Evolutionary conservation across 1,140 invertebrate genomes (phyloP).

Genomic region (Lycorma delicatula): DNA sequence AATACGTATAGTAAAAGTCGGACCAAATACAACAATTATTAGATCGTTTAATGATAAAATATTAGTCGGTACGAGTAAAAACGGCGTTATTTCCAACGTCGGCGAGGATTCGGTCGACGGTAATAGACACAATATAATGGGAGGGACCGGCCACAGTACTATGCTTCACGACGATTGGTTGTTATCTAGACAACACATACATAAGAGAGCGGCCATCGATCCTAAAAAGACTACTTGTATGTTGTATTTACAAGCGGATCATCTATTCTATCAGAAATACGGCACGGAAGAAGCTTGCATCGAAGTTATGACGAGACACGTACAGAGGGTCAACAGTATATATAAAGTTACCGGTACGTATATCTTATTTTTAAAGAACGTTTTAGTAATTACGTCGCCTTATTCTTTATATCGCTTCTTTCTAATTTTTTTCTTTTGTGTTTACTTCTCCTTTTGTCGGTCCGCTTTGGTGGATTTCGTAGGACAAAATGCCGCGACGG

Average conservation of each 20-base stretch:
- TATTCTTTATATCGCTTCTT: too few relatives aligned
- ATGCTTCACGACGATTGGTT: constrained; percentile 28
- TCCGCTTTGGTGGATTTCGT: too few relatives aligned
- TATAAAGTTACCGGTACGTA: constrained; percentile 75
- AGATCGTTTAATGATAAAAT: too few relatives aligned
- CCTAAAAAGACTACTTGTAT: constrained; percentile 61
- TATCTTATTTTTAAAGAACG: background rate
- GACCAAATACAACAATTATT: too few relatives aligned
- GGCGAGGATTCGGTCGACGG: constrained; percentile 1
- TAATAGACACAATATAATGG: constrained; percentile 9
- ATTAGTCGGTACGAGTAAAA: background rate
- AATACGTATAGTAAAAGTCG: too few relatives aligned
- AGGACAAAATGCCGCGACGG: too few relatives aligned
- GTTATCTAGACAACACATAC: constrained; percentile 36
- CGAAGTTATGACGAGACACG: constrained; percentile 88
- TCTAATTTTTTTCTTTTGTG: too few relatives aligned
- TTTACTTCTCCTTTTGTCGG: too few relatives aligned
- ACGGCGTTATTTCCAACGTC: background rate
- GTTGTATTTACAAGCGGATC: constrained; percentile 90
- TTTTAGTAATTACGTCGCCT: too few relatives aligned
- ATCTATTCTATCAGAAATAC: constrained; percentile 87
- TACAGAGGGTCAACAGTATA: constrained; percentile 87
- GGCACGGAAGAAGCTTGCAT: constrained; percentile 89
- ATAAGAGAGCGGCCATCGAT: constrained; percentile 65
- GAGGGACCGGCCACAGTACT: constrained; percentile 16